Percentiles rank a stretch among this genome's conserved stretches.
Evolutionary conservation across 2,888 invertebrate species (phyloP).

Genomic region (Fragum sueziense): DNA sequence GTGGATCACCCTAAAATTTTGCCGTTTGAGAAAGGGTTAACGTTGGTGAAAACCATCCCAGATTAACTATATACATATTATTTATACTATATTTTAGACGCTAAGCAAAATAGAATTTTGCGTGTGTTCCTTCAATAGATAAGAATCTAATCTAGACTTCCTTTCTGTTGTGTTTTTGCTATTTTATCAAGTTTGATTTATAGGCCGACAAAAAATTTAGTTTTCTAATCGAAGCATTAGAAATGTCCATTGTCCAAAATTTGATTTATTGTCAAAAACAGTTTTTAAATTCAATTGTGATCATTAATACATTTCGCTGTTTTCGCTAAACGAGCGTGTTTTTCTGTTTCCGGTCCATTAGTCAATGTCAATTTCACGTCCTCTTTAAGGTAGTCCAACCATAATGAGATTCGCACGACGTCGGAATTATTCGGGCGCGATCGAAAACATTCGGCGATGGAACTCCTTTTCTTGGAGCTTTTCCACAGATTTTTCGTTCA

Average conservation of each 20-base stretch:
- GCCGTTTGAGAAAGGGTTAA: too few species aligned
- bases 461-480: too few species aligned
- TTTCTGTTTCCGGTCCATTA: not conserved
- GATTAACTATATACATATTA: too few species aligned
- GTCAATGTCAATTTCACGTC: not conserved
- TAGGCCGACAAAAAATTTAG: not conserved
- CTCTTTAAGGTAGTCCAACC: too few species aligned
- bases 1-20: too few species aligned
- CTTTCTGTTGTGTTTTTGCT: not conserved
- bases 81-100: too few species aligned
- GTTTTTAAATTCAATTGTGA: not conserved
- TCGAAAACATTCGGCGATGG: too few species aligned
- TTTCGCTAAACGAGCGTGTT: not conserved
- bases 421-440: too few species aligned
- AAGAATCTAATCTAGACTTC: not conserved
- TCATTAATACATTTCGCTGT: not conserved
- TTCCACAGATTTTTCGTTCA: too few species aligned
- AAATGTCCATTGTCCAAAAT: not conserved
- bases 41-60: too few species aligned
- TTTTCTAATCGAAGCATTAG: not conserved
- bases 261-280: not conserved
- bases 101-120: too few species aligned
- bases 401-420: too few species aligned
- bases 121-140: not conserved
- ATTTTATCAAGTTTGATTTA: not conserved